Evolutionary conservation across 53 echinoderm and acorn worm genomes (phyloP), one percentile per base, ranked within the genome.

Genomic region (Echinarachnius parma): DNA sequence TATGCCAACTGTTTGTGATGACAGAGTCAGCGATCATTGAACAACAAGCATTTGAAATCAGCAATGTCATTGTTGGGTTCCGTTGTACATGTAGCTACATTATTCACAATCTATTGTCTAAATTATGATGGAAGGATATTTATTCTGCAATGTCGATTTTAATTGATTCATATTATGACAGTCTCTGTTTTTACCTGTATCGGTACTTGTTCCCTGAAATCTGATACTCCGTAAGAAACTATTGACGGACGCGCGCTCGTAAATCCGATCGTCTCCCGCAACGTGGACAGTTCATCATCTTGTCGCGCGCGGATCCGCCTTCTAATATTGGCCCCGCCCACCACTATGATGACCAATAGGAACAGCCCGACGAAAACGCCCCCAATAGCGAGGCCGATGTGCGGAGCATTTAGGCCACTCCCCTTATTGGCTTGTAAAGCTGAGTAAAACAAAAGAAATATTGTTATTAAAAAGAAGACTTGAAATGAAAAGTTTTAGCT

Each of bases 281-380:
- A 33, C 28, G 74, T 72, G 16, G 74, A 72, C 34, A 72, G 29
- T 44, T 72, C 74, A 16, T 72, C 57, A 0, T 16, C 36, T 10
- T 72, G 55, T 57, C 19, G 57, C 74, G 55, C 44, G 34, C 74
- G 74, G 39, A 37, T 21, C 28, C 55, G 36, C 16, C 26, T 55
- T 2, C 42, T 14, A 2, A 54, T 5, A 23, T 57, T 35, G 4
- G 56, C 57, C 57, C 23, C 74, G 57, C 55, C 74, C 74, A 72
- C 74, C n/a, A 26, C 55, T 54, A 72, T 25, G 35, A 35, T 39
- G 10, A 42, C 57, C 74, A 57, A 22, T 27, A 72, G 39, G 42
- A 72, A 57, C 13, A 72, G 57, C 27, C 74, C 74, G 16, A 72
- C 74, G 45, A 72, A 72, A 24, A 72, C 74, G 16, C 74, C 74